A percentile compares a stretch with the other conserved stretches of the same genome.
phyloP scores from a whole-genome alignment of 2,888 invertebrate genomes.

The Plebejus argus region DNA sequence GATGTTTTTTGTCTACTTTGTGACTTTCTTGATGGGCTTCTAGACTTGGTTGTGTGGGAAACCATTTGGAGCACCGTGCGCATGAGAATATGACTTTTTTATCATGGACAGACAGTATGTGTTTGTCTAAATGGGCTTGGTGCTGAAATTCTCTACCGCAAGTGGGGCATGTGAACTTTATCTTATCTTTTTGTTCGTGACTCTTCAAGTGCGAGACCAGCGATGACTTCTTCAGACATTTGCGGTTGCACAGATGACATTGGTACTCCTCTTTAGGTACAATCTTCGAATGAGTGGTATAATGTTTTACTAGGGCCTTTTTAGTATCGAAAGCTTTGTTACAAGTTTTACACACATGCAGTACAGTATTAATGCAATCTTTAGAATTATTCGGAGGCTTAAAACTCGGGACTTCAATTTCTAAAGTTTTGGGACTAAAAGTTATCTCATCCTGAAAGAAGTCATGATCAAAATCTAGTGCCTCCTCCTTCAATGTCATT shows the following conservation, averaged over 20 bases:
- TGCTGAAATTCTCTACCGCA: conserved; percentile 80
- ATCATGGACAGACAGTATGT: conserved; percentile 70
- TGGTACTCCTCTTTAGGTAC: conserved; percentile 44
- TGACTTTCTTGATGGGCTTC: conserved; percentile 73
- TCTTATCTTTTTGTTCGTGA: conserved; percentile 54
- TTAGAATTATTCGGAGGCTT: conserved; percentile 12
- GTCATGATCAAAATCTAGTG: conserved; percentile 28
- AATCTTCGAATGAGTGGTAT: conserved; percentile 37
- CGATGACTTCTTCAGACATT: conserved; percentile 60
- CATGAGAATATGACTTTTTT: conserved; percentile 70
- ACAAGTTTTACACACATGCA: conserved; percentile 30
- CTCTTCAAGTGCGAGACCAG: conserved; percentile 58
- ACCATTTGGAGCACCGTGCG: conserved; percentile 66
- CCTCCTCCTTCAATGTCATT: conserved; percentile 35
- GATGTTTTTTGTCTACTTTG: conserved; percentile 69
- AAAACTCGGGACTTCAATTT: conserved; percentile 17
- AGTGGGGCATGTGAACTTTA: conserved; percentile 57
- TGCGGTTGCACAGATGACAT: conserved; percentile 64
- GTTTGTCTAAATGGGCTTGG: conserved; percentile 76
- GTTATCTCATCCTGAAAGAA: conserved; percentile 5
- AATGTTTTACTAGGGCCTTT: conserved; percentile 37
- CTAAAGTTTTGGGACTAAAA: conserved; percentile 4
- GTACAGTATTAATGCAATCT: conserved; percentile 32
- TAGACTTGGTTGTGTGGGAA: conserved; percentile 64
- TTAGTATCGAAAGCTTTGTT: conserved; percentile 29